Evolutionary conservation across 2,113 vertebrate genomes (phyloP).

Genomic region (Chionis minor): DNA sequence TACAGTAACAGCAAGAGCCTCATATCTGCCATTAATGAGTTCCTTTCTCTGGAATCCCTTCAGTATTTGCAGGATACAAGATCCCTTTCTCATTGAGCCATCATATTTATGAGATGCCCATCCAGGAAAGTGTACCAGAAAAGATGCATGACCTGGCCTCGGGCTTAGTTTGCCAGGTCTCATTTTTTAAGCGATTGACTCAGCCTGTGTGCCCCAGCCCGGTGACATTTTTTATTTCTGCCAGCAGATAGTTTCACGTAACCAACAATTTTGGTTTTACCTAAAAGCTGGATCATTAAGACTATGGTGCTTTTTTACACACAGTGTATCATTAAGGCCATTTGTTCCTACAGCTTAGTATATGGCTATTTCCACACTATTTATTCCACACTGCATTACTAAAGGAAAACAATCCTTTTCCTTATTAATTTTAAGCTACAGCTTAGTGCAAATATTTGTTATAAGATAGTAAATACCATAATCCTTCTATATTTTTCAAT

Average conservation of each 20-base stretch:
- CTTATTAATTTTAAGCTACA: not conserved
- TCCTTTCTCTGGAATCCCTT: not conserved
- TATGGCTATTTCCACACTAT: not conserved
- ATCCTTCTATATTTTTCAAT: not conserved
- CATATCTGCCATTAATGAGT: not conserved
- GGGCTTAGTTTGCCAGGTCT: not conserved
- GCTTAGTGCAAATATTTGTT: not conserved
- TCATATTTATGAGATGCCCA: not conserved
- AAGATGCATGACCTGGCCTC: not conserved
- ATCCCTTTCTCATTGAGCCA: too few relatives aligned
- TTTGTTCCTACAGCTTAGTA: not conserved
- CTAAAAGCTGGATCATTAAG: not conserved
- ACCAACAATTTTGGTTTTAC: not conserved
- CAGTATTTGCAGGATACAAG: not conserved
- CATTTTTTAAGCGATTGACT: not conserved
- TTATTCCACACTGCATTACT: not conserved
- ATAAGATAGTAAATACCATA: not conserved
- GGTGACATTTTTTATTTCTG: not conserved
- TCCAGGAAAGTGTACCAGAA: too few relatives aligned
- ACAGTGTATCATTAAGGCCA: rapidly evolving
- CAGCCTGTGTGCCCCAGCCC: not conserved
- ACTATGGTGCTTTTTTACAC: not conserved
- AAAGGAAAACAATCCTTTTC: not conserved
- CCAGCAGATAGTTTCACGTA: not conserved
- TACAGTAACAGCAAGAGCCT: not conserved